These are phyloP conservation scores for Lamellibrachia satsuma DNA, from an alignment of 2,888 invertebrate genomes.

Conservation along the genomic window DNA sequence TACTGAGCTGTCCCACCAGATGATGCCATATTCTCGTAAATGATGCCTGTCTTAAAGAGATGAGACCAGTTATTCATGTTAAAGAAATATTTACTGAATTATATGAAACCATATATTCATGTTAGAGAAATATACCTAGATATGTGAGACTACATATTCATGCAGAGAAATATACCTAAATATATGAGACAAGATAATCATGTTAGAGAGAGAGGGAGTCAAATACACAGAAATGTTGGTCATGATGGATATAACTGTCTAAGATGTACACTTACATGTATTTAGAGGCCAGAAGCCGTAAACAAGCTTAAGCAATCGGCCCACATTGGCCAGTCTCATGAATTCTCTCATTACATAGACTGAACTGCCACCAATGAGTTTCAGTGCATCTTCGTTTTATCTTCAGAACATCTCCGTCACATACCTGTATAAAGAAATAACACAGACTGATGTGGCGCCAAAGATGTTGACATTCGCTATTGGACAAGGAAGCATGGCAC, in stretches of 20 bases:
- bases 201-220: neutral
- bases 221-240: neutral
- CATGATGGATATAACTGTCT: neutral
- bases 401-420: slow-evolving; percentile 66
- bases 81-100: too few species aligned
- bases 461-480: slow-evolving; percentile 94
- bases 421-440: slow-evolving; percentile 87
- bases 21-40: too few species aligned
- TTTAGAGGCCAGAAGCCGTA: neutral
- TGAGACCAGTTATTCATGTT: too few species aligned
- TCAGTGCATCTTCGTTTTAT: slow-evolving; percentile 76
- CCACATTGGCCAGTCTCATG: neutral
- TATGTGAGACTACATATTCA: too few species aligned
- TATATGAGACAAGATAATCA: too few species aligned
- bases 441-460: slow-evolving; percentile 90
- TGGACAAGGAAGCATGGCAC: slow-evolving; percentile 85
- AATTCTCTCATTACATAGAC: neutral
- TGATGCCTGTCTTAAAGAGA: too few species aligned
- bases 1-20: neutral
- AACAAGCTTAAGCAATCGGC: neutral
- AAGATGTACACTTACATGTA: neutral
- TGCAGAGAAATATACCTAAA: too few species aligned
- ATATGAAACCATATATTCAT: too few species aligned
- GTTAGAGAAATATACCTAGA: too few species aligned
- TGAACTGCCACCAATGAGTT: slow-evolving; percentile 35